A percentile compares a stretch with the other conserved stretches of the same genome.
Conservation (phyloP, 2,797 vertebrate genomes). For the Chrosomus eos region DNA sequence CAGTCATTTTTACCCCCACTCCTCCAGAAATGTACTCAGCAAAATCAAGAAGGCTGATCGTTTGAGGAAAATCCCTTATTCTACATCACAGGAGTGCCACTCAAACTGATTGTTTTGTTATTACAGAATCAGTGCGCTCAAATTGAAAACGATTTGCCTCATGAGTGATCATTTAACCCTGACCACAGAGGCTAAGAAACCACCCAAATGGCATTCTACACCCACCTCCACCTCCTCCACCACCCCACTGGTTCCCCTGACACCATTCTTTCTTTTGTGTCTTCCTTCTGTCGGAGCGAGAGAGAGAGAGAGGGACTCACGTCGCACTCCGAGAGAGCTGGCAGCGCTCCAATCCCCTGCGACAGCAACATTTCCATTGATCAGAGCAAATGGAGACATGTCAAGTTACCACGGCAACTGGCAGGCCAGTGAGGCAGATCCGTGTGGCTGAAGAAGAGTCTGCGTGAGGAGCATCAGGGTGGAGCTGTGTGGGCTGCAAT, state of each 20-base stretch:
- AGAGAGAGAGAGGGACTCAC: neutral
- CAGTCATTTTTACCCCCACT: conserved; percentile 6
- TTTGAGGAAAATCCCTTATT: neutral
- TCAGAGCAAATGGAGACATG: conserved; percentile 66
- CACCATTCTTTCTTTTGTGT: conserved; percentile 32
- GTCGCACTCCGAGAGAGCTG: conserved; percentile 39
- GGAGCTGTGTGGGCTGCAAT: conserved; percentile 20
- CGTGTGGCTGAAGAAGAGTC: conserved; percentile 40
- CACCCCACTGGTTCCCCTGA: neutral
- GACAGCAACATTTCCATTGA: conserved; percentile 62
- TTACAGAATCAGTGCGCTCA: neutral
- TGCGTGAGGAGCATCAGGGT: conserved; percentile 32
- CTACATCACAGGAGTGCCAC: neutral
- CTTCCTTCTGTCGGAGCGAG: conserved; percentile 2
- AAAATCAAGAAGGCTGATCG: neutral
- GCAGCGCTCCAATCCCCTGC: conserved; percentile 54
- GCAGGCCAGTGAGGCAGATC: conserved; percentile 45
- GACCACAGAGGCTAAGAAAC: conserved; percentile 15
- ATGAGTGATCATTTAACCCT: conserved; percentile 24
- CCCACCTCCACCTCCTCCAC: conserved; percentile 25
- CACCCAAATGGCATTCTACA: conserved; percentile 13
- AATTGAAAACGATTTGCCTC: conserved; percentile 10
- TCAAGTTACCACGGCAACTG: conserved; percentile 68
- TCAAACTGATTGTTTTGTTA: conserved; percentile 15
- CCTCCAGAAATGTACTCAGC: conserved; percentile 12